Percentiles rank a stretch among this genome's conserved stretches.
These are phyloP conservation scores for Tapirus terrestris DNA, from an alignment of 2,113 vertebrate genomes.

Conservation along the genomic window DNA sequence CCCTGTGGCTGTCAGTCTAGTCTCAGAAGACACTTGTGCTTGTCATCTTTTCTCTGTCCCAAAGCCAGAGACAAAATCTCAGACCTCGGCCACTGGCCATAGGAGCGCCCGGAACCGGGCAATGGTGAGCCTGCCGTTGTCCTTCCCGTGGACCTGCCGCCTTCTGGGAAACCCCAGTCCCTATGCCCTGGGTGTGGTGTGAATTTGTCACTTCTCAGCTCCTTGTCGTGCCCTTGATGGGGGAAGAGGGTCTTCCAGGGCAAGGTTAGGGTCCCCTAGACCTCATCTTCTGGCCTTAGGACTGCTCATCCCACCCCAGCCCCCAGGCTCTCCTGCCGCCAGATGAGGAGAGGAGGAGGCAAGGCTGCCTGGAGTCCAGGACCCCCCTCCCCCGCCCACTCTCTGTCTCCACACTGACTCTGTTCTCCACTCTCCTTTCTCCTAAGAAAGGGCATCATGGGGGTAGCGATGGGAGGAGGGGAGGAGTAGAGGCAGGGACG, in stretches of 20 bases:
- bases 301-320: no score
- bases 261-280: neutral
- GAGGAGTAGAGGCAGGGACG: neutral
- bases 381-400: neutral
- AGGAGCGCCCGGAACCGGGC: rapidly evolving
- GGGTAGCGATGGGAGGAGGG: neutral
- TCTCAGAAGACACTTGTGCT: no score
- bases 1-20: no score
- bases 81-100: neutral
- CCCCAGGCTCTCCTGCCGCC: neutral
- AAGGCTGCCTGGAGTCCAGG: neutral
- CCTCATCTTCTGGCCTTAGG: neutral
- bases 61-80: no score
- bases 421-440: no score
- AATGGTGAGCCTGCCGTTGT: rapidly evolving
- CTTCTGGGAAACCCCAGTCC: rapidly evolving
- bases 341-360: no score
- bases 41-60: neutral
- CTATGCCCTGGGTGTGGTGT: no score
- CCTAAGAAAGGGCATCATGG: neutral
- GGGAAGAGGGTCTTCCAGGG: neutral
- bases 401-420: neutral
- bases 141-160: neutral
- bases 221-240: no score
- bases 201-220: neutral